phyloP scores from a whole-genome alignment of 2,888 invertebrate species.

The Torymus tubicola region DNA sequence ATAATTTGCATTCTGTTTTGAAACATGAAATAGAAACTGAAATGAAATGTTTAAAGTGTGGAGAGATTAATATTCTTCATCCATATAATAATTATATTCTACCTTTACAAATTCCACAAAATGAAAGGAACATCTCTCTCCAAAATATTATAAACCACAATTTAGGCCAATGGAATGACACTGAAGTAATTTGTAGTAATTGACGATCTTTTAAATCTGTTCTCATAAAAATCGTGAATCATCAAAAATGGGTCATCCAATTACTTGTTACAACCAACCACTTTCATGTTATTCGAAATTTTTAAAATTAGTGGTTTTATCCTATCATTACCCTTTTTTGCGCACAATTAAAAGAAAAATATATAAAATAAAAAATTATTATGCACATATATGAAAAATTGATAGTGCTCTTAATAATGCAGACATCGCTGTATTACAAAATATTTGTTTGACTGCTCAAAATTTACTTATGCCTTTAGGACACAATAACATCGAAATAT shows the following conservation, averaged over 20 bases:
- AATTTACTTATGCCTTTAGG: not conserved
- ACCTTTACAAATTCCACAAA: too few relatives aligned
- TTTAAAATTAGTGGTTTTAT: slow-evolving; percentile 18
- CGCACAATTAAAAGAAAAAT: slow-evolving; percentile 19
- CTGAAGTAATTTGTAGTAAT: too few relatives aligned
- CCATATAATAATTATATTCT: too few relatives aligned
- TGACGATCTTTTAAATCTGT: too few relatives aligned
- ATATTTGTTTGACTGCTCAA: not conserved
- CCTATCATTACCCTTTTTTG: not conserved
- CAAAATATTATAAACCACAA: too few relatives aligned
- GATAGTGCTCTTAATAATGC: not conserved
- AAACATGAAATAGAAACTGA: too few relatives aligned
- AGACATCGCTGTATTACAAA: not conserved
- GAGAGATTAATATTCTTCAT: too few relatives aligned
- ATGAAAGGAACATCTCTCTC: too few relatives aligned
- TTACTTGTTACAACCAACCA: slow-evolving; percentile 17
- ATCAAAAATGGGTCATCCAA: slow-evolving; percentile 16
- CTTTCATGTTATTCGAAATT: not conserved
- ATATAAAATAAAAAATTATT: slow-evolving; percentile 1
- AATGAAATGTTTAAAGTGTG: too few relatives aligned
- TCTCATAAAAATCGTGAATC: not conserved
- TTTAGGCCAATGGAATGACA: too few relatives aligned
- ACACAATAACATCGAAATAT: not conserved
- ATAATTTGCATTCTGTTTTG: too few relatives aligned
- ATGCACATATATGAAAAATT: not conserved